phyloP scores from a whole-genome alignment of 2,113 vertebrate species.

The Onychostoma macrolepis region DNA sequence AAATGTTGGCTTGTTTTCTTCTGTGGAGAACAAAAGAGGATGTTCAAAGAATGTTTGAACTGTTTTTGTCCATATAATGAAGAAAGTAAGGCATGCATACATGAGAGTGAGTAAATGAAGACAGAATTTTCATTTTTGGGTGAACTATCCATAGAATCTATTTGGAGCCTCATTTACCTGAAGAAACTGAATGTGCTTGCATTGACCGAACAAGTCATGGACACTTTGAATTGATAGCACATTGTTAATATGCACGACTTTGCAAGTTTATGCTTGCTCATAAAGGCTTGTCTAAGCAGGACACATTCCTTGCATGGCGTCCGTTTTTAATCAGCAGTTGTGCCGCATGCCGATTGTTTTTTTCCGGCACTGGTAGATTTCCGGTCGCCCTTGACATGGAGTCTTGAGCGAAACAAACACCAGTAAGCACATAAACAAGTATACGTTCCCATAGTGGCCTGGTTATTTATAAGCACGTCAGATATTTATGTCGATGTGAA shows the following conservation, averaged over 20 bases:
- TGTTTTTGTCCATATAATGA: neutral
- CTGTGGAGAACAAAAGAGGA: neutral
- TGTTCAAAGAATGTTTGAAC: neutral
- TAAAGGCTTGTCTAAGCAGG: slow-evolving; percentile 22
- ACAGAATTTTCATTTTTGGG: neutral
- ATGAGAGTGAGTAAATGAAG: neutral
- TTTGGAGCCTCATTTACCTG: neutral
- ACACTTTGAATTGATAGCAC: neutral
- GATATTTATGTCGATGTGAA: slow-evolving; percentile 64
- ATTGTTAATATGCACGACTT: slow-evolving; percentile 2
- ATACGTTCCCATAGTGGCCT: slow-evolving; percentile 13
- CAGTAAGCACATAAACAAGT: slow-evolving; percentile 32
- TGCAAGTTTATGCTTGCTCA: slow-evolving; percentile 30
- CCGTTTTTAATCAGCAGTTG: slow-evolving; percentile 48
- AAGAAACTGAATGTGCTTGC: neutral
- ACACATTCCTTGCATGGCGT: slow-evolving; percentile 27
- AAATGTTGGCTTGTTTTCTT: neutral
- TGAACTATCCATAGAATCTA: too few species aligned
- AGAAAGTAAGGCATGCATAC: neutral
- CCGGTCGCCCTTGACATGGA: slow-evolving; percentile 25
- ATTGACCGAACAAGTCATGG: neutral
- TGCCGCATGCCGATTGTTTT: slow-evolving; percentile 15
- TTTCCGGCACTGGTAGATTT: slow-evolving; percentile 16
- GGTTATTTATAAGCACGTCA: slow-evolving; percentile 56
- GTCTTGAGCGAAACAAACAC: slow-evolving; percentile 11